phyloP scores from a whole-genome alignment of 2,888 invertebrate genomes.

The Rotaria socialis region DNA sequence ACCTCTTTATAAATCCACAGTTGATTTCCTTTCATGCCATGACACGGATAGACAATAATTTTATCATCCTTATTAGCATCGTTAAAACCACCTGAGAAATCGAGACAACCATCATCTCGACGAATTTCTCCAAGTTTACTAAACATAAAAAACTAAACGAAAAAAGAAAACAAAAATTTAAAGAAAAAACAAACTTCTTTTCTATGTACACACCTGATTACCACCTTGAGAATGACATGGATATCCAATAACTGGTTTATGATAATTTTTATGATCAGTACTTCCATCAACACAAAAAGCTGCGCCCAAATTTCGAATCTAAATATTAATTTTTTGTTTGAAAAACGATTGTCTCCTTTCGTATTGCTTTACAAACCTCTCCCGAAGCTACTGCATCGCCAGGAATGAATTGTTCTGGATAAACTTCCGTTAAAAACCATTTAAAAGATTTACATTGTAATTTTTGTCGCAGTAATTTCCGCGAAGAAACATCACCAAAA shows the following conservation, averaged over 20 bases:
- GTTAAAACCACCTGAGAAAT: constrained; percentile 53
- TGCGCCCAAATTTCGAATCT: constrained; percentile 30
- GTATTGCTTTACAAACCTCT: constrained; percentile 68
- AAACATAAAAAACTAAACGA: constrained; percentile 56
- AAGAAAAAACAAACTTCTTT: not conserved
- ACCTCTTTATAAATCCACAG: constrained; percentile 50
- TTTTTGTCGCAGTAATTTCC: constrained; percentile 74
- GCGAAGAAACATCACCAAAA: constrained; percentile 82
- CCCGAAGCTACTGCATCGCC: constrained; percentile 87
- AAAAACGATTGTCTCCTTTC: too few species aligned
- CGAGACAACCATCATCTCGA: constrained; percentile 58
- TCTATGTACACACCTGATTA: constrained; percentile 61
- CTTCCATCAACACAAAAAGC: constrained; percentile 44
- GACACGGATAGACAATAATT: constrained; percentile 44
- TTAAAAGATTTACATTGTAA: constrained; percentile 91
- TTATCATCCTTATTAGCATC: constrained; percentile 42
- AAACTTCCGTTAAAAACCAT: constrained; percentile 96
- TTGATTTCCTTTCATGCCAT: constrained; percentile 49
- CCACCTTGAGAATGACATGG: constrained; percentile 74
- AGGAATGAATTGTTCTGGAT: constrained; percentile 96
- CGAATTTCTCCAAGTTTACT: constrained; percentile 57
- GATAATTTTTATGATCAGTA: constrained; percentile 78
- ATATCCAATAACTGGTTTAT: constrained; percentile 91
- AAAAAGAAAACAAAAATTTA: not conserved
- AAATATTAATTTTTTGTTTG: not conserved